Conservation (phyloP, 2,113 vertebrate species). For the Oreochromis tanganicae region DNA sequence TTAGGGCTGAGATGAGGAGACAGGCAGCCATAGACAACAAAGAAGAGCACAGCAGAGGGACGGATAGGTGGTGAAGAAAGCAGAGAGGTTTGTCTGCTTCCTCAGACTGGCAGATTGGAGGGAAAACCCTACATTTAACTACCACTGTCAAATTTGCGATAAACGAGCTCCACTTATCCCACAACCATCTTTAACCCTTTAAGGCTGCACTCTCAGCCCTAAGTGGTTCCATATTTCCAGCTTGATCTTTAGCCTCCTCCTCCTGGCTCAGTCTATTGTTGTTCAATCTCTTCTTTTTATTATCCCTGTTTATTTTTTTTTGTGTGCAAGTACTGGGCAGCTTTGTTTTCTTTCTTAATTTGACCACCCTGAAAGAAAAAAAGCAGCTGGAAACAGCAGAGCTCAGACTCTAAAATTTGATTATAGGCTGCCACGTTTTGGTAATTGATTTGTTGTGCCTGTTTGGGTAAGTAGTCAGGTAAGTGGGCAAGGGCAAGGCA, state of each 20-base stretch:
- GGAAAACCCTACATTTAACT: constrained; percentile 55
- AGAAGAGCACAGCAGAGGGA: neutral
- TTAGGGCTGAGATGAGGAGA: neutral
- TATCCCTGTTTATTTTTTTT: neutral
- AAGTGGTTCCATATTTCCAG: constrained; percentile 60
- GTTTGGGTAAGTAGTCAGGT: neutral
- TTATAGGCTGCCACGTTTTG: neutral
- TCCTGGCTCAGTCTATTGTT: constrained; percentile 13
- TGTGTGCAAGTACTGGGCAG: neutral
- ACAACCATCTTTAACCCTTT: constrained; percentile 66
- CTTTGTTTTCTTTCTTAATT: constrained; percentile 17
- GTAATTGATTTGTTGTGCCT: neutral
- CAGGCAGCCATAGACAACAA: neutral
- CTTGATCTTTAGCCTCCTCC: constrained; percentile 15
- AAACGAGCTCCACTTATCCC: constrained; percentile 64
- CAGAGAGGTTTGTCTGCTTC: neutral
- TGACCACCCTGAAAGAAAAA: constrained; percentile 9
- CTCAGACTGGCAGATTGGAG: constrained; percentile 35
- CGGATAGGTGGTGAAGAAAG: neutral
- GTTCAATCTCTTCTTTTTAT: constrained; percentile 10
- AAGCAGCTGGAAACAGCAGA: neutral
- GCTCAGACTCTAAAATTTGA: neutral
- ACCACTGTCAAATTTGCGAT: constrained; percentile 59
- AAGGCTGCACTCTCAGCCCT: constrained; percentile 6
- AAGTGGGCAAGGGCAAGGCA: too few relatives aligned